Evolutionary conservation across 2,888 invertebrate genomes (phyloP).

Genomic region (Drosophila formosana): DNA sequence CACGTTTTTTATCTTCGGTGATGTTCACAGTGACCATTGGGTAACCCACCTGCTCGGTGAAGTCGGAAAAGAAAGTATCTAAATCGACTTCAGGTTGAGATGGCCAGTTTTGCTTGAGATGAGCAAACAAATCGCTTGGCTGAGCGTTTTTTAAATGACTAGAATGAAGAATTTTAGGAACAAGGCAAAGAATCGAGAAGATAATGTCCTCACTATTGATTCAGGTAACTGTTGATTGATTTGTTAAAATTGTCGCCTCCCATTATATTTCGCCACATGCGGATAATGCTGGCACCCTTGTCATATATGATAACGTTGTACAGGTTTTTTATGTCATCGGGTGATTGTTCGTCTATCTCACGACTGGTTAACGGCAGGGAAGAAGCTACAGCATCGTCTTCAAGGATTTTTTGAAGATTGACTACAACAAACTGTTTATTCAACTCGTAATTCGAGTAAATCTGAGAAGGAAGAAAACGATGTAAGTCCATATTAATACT

Average conservation of each 20-base stretch:
- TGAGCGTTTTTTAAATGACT: slow-evolving; percentile 82
- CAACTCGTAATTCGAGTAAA: too few species aligned
- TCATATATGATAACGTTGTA: slow-evolving; percentile 88
- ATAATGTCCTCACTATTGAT: slow-evolving; percentile 82
- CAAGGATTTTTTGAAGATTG: slow-evolving; percentile 88
- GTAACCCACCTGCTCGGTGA: slow-evolving; percentile 89
- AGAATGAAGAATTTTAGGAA: not conserved
- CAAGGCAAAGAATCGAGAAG: not conserved
- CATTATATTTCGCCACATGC: slow-evolving; percentile 89
- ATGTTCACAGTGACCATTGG: slow-evolving; percentile 87
- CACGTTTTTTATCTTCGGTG: slow-evolving; percentile 11
- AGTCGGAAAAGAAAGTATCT: slow-evolving; percentile 85
- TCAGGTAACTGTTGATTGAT: slow-evolving; percentile 87
- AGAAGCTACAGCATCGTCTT: slow-evolving; percentile 86
- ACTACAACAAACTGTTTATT: slow-evolving; percentile 88
- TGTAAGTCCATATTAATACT: too few species aligned
- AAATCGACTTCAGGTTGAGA: slow-evolving; percentile 74
- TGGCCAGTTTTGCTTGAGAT: slow-evolving; percentile 84
- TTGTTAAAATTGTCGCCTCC: slow-evolving; percentile 86
- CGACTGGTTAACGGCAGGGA: slow-evolving; percentile 87
- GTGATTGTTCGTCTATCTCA: slow-evolving; percentile 86
- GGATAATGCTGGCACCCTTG: slow-evolving; percentile 88
- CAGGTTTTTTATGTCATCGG: slow-evolving; percentile 86
- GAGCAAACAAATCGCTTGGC: slow-evolving; percentile 86
- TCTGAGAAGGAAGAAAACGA: too few species aligned